Percentiles rank a stretch among this genome's conserved stretches.
Evolutionary conservation across 2,113 vertebrate species (phyloP).

Genomic region (Laticauda laticaudata): DNA sequence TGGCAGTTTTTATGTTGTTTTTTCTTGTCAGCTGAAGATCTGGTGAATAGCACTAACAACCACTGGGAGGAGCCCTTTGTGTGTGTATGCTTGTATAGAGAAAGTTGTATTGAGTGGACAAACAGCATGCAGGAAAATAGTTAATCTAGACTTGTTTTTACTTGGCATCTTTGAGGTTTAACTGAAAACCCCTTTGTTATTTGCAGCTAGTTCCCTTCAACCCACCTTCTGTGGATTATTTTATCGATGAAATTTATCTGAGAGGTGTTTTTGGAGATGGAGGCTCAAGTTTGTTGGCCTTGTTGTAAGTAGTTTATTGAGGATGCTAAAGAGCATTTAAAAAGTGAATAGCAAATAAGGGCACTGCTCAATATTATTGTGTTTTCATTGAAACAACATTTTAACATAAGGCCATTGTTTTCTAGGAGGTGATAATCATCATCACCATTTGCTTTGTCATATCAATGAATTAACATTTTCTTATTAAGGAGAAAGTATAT

Average conservation of each 20-base stretch:
- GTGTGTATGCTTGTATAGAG: not conserved
- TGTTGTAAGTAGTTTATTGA: slow-evolving; percentile 73
- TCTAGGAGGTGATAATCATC: not conserved
- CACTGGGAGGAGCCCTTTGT: not conserved
- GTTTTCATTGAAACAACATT: not conserved
- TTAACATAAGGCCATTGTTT: not conserved
- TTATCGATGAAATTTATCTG: slow-evolving; percentile 54
- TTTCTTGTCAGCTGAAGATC: not conserved
- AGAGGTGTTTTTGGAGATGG: slow-evolving; percentile 76
- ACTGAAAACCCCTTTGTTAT: slow-evolving; percentile 22
- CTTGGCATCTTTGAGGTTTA: not conserved
- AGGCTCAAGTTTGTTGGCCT: slow-evolving; percentile 55
- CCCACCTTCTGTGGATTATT: slow-evolving; percentile 59
- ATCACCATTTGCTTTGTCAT: not conserved
- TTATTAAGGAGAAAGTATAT: not conserved
- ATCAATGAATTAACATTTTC: not conserved
- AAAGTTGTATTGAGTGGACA: not conserved
- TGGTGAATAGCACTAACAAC: not conserved
- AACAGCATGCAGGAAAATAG: not conserved
- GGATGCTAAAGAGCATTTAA: not conserved
- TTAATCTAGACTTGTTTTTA: not conserved
- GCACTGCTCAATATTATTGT: not conserved
- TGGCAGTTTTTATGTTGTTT: not conserved
- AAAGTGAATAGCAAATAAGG: not conserved
- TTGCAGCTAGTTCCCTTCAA: slow-evolving; percentile 81